Conservation (phyloP, 2,888 invertebrate species). For the Athrips mouffetella region DNA sequence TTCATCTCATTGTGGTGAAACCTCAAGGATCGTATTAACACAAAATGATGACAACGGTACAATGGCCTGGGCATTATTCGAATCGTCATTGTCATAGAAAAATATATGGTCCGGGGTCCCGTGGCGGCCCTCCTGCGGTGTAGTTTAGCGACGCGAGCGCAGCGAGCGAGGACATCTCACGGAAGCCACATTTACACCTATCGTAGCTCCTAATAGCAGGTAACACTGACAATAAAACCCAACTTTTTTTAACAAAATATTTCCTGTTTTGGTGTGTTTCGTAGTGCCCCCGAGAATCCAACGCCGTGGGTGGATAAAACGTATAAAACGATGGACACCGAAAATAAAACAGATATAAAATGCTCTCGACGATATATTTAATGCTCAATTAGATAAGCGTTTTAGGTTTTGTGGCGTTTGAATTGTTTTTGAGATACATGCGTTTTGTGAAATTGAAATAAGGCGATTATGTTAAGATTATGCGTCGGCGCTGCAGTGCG, state of each 20-base stretch:
- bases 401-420: conserved; percentile 72
- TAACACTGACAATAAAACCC: conserved; percentile 73
- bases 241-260: conserved; percentile 69
- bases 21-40: conserved; percentile 77
- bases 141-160: conserved; percentile 55
- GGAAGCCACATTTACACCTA: conserved; percentile 76
- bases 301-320: conserved; percentile 74
- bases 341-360: conserved; percentile 75
- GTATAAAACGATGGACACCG: conserved; percentile 66
- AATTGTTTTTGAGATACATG: conserved; percentile 66
- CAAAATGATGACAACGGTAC: conserved; percentile 74
- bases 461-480: conserved; percentile 41
- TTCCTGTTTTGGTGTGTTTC: conserved; percentile 72
- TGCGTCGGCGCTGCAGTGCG: conserved; percentile 20
- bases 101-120: conserved; percentile 66
- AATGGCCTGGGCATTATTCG: conserved; percentile 62
- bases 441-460: conserved; percentile 60
- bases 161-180: conserved; percentile 41
- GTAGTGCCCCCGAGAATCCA: conserved; percentile 63
- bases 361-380: conserved; percentile 75
- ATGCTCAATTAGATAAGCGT: conserved; percentile 77
- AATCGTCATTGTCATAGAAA: conserved; percentile 72
- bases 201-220: conserved; percentile 73
- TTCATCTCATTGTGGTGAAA: conserved; percentile 74
- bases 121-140: conserved; percentile 63